Base-by-base conservation (phyloP, 2,113 vertebrate genomes). In the Paralichthys olivaceus region DNA sequence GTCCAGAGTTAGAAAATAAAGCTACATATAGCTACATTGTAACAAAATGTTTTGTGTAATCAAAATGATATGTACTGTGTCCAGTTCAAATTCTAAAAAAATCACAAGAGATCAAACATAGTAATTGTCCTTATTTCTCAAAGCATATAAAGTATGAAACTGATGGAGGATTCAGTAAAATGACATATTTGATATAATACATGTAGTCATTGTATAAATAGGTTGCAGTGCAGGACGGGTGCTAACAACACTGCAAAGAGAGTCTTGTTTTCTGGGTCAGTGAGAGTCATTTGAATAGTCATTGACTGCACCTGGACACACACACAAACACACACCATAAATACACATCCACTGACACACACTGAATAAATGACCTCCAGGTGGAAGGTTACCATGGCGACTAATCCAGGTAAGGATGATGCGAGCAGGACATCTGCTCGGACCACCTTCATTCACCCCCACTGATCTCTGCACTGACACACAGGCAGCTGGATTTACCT, bases 381-480 rank as follows among this genome's bases (percentile, higher is more conserved):
- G 85, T 91, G 92, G 91, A 90, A 90, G 72, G 87, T 91, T 92
- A 76, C 93, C 84, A 84, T 92, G 88, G 94, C 77, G 81, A 95
- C 93, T 94, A 94, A 95, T 95, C 93, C 94, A 90, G 76, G 87
- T 87, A 74, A 77, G 86, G 90, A 84, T 90, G 93, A 94, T 90
- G 90, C 69, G 89, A 92, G 87, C 78, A 58, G 86, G 91, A 93
- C 94, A 95, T 94, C 93, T 94, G 94, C 87, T 93, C 84, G 47
- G 63, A 75, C 67, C 69, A 76, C 79, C 85, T 85, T 64, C 76
- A 29, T 81, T 84, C 75, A 55, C 69, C 80, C 80, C 40, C 25
- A 0, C 59, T 79, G 81, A 72, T 79, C 84, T 82, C 77, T 62
- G 65, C 71, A 22, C 19, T 28, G 84, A 82, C 75, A 65, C 53